These are phyloP conservation scores for Acleris sparsana DNA, from an alignment of 2,888 invertebrate species.

Conservation along the genomic window DNA sequence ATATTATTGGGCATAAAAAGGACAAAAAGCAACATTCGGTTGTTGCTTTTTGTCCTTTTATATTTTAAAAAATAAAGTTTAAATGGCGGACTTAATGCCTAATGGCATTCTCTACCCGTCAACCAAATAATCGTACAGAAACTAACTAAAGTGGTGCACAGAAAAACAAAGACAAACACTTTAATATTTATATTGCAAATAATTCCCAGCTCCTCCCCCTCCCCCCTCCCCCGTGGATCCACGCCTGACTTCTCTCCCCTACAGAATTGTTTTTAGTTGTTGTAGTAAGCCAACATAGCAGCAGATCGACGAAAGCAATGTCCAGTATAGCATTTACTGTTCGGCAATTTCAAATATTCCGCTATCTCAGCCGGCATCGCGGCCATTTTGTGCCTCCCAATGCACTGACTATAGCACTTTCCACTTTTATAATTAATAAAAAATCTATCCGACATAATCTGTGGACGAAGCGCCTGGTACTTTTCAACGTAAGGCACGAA, in stretches of 20 bases:
- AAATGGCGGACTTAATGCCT: too few species aligned
- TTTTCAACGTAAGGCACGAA: background rate
- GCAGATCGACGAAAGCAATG: slow-evolving; percentile 2
- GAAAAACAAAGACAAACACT: too few species aligned
- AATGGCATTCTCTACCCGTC: too few species aligned
- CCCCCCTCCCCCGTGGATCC: too few species aligned
- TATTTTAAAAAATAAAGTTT: too few species aligned
- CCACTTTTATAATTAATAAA: background rate
- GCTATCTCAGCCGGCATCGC: background rate
- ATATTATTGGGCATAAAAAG: too few species aligned
- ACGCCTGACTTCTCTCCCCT: background rate
- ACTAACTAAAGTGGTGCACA: too few species aligned
- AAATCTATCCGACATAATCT: background rate
- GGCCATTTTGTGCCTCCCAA: background rate
- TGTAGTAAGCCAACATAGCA: background rate
- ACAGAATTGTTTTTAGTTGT: background rate
- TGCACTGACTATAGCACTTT: background rate
- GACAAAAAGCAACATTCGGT: too few species aligned
- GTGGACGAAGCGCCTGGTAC: background rate
- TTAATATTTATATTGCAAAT: too few species aligned
- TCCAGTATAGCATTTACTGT: background rate
- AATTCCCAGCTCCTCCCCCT: too few species aligned
- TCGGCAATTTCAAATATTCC: background rate
- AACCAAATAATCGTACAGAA: too few species aligned
- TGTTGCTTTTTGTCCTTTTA: too few species aligned